These are phyloP conservation scores for Panopea generosa DNA, from an alignment of 2,888 invertebrate genomes.

Conservation along the genomic window DNA sequence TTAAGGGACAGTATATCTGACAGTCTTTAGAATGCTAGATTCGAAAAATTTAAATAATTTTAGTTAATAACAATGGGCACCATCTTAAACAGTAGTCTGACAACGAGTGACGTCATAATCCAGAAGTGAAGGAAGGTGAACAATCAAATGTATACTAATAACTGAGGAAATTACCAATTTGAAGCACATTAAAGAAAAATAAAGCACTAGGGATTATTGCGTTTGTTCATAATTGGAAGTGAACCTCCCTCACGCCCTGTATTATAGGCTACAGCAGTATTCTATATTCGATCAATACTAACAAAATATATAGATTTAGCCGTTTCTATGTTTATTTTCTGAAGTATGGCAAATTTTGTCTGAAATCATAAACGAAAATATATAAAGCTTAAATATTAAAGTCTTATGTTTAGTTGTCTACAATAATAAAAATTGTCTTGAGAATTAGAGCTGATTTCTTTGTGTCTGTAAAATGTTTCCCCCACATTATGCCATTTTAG, in stretches of 20 bases:
- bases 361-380: constrained; percentile 3
- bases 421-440: constrained; percentile 2
- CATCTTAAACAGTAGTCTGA: constrained; percentile 1
- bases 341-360: constrained; percentile 1
- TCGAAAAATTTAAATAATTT: background rate
- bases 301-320: constrained; percentile 1
- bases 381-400: constrained; percentile 1
- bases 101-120: constrained; percentile 1
- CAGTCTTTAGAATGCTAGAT: constrained; percentile 1
- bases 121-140: constrained; percentile 1
- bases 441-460: constrained; percentile 1
- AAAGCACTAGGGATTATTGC: background rate
- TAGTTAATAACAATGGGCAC: constrained; percentile 2
- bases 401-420: constrained; percentile 1
- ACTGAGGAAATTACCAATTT: background rate
- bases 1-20: constrained; percentile 3
- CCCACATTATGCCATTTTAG: constrained; percentile 1
- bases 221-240: constrained; percentile 3
- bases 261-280: constrained; percentile 3
- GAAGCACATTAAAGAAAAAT: constrained; percentile 2
- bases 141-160: constrained; percentile 2
- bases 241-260: constrained; percentile 2
- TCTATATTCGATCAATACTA: constrained; percentile 3
- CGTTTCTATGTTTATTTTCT: constrained; percentile 3
- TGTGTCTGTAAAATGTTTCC: constrained; percentile 1